Base-by-base conservation (phyloP, 2,797 vertebrate species). In the Ceryle rudis region DNA sequence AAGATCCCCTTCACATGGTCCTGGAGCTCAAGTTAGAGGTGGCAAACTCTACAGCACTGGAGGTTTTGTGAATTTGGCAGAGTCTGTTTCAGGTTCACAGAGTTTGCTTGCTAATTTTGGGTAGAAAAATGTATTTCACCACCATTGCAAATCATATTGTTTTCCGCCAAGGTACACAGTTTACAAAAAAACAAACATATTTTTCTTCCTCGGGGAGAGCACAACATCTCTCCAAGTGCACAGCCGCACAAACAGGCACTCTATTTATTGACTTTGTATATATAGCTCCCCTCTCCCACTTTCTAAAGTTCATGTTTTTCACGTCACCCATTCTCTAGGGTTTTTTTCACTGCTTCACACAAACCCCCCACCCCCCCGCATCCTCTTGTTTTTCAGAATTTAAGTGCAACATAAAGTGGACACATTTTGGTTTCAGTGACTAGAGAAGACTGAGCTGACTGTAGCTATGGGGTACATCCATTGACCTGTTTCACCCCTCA, bases 51-150 rank as follows among this genome's bases (percentile, higher is more conserved):
- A 70, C 1, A 22, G 42, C n/a, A 17, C 65, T 90, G 62, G 91
- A 72, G 85, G 82, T 85, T 90, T 88, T 42, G 82, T 10, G 70
- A 84, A 29, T 79, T 90, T 70, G 80, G 72, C 61, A 64, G 83
- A 37, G 33, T n/a, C 58, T 61, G 13, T 19, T 65, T 89, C 25
- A 47, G 74, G 85, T 54, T 96, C 90, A 91, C 1, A 0, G 87
- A 82, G 77, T 83, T 93, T 12, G 21, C 69, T 54, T 86, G 52
- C 94, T 89, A 79, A 96, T 89, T 96, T 92, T 75, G 71, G 37
- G 77, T 31, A 62, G 73, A 90, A 55, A 75, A 94, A 29, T 28
- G 22, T 57, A 29, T 94, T 93, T 90, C 57, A 39, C 16, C 70
- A 69, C 65, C 70, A 8, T 86, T 78, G 65, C 58, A 84, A 55